A percentile compares a stretch with the other conserved stretches of the same genome.
These are phyloP conservation scores for Mionectes olivaceus DNA, from an alignment of 2,797 vertebrate genomes.

Conservation along the genomic window DNA sequence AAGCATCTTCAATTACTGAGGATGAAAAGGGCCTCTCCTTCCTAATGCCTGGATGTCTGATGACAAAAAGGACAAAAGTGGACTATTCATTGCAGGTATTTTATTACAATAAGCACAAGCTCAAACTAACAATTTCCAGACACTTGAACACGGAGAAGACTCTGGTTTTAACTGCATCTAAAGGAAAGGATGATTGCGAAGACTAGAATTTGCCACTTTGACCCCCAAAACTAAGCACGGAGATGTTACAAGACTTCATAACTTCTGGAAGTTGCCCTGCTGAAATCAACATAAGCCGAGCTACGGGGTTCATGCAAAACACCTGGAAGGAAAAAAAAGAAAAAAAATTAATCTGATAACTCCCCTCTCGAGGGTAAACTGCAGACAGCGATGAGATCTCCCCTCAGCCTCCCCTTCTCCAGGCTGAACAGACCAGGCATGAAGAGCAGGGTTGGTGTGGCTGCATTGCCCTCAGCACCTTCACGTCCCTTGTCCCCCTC, in stretches of 20 bases:
- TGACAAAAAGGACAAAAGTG: neutral
- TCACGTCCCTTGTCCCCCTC: too few relatives aligned
- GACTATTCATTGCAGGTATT: neutral
- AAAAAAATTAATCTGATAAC: neutral
- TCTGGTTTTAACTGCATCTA: neutral
- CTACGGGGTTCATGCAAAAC: rapidly evolving
- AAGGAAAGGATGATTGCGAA: neutral
- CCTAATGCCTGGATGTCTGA: neutral
- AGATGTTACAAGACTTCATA: neutral
- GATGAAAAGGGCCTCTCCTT: neutral
- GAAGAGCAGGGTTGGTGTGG: too few relatives aligned
- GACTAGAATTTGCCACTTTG: neutral
- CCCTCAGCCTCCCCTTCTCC: too few relatives aligned
- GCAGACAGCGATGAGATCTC: too few relatives aligned
- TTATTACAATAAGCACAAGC: neutral
- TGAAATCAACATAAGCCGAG: neutral
- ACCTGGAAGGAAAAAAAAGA: neutral
- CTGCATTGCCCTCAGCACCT: too few relatives aligned
- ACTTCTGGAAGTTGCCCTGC: neutral
- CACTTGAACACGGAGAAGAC: rapidly evolving
- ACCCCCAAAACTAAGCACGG: neutral
- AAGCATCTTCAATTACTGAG: neutral
- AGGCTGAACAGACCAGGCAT: too few relatives aligned
- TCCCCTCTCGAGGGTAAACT: too few relatives aligned
- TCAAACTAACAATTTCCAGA: neutral